phyloP scores from a whole-genome alignment of 2,113 vertebrate species.

The Nannobrachium achirus region DNA sequence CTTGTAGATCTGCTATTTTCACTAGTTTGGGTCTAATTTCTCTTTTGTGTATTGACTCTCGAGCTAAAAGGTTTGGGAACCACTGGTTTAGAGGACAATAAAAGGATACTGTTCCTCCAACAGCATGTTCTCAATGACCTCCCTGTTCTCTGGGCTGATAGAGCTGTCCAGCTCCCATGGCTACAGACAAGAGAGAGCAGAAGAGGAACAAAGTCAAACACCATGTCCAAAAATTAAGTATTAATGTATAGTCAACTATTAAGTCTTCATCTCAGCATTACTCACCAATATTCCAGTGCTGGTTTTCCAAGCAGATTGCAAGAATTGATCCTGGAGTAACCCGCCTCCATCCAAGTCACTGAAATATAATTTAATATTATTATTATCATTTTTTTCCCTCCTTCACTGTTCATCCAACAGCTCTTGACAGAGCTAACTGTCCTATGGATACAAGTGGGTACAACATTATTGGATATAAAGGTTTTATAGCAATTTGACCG shows the following conservation, averaged over 20 bases:
- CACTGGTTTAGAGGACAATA: not conserved
- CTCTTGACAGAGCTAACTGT: too few relatives aligned
- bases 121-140: constrained; percentile 94
- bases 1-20: too few relatives aligned
- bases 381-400: not conserved
- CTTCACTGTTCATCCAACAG: not conserved
- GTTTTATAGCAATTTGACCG: too few relatives aligned
- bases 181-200: constrained; percentile 62
- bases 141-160: constrained; percentile 94
- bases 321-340: constrained; percentile 85
- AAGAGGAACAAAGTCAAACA: constrained; percentile 6
- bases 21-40: too few relatives aligned
- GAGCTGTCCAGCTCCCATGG: constrained; percentile 93
- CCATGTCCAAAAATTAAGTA: not conserved
- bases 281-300: constrained; percentile 85
- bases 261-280: not conserved
- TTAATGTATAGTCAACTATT: not conserved
- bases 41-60: too few relatives aligned
- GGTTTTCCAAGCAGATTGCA: constrained; percentile 89
- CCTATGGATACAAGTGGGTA: too few relatives aligned
- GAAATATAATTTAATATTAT: constrained; percentile 51
- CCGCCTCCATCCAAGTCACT: constrained; percentile 77
- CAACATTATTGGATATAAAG: too few relatives aligned
- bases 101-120: constrained; percentile 97
- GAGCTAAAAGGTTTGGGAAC: too few relatives aligned